These are phyloP conservation scores for Caenorhabditis japonica DNA, from an alignment of 2,888 invertebrate genomes.

Conservation along the genomic window DNA sequence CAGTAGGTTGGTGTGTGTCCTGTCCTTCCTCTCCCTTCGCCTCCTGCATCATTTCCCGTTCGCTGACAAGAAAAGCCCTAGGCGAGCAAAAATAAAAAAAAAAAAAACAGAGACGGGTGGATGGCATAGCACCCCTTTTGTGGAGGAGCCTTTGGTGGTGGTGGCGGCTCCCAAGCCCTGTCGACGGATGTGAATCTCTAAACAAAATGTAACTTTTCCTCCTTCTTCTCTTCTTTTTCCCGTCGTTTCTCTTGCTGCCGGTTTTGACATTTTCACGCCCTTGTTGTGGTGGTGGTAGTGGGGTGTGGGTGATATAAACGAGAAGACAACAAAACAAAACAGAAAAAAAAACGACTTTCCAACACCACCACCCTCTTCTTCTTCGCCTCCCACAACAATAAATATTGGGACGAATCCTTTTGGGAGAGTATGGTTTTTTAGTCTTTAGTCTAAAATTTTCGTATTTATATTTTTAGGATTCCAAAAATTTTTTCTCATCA, in stretches of 20 bases:
- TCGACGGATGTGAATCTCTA: slow-evolving; percentile 55
- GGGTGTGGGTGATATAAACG: slow-evolving; percentile 57
- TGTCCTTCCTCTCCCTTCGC: too few relatives aligned
- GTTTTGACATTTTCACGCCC: slow-evolving; percentile 59
- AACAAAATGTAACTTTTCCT: slow-evolving; percentile 58
- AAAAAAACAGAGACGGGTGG: slow-evolving; percentile 6
- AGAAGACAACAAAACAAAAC: slow-evolving; percentile 40
- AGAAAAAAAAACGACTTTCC: neutral
- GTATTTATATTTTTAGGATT: too few relatives aligned
- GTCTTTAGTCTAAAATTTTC: too few relatives aligned
- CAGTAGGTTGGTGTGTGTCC: too few relatives aligned
- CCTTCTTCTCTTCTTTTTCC: slow-evolving; percentile 31
- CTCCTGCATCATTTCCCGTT: too few relatives aligned
- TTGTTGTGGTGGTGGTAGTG: too few relatives aligned
- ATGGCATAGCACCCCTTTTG: slow-evolving; percentile 1
- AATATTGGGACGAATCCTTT: too few relatives aligned
- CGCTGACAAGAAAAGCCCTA: slow-evolving; percentile 2
- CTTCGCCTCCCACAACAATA: too few relatives aligned
- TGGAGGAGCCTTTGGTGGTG: slow-evolving; percentile 30
- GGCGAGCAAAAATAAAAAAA: neutral
- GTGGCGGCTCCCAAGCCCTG: slow-evolving; percentile 26
- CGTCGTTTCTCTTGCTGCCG: neutral
- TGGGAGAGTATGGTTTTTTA: too few relatives aligned
- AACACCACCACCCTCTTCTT: neutral
- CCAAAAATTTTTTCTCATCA: too few relatives aligned